Evolutionary conservation across 2,888 invertebrate species (phyloP), one percentile per base, ranked within the genome.

Genomic region (Yponomeuta evonymella): DNA sequence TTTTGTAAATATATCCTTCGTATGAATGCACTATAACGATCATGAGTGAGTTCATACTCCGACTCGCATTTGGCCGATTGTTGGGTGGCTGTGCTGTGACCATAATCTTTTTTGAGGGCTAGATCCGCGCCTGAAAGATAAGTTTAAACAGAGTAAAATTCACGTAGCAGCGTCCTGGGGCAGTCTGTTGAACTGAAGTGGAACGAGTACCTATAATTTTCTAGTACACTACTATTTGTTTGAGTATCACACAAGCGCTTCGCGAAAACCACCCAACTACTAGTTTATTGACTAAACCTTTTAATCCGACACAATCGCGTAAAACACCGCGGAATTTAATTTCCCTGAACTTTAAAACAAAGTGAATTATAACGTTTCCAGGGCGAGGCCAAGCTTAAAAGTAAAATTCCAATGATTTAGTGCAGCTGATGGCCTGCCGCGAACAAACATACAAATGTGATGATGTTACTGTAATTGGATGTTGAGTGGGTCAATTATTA

Each of bases 381-480:
- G 51, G 51, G 51, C 51, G 51, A 58, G 15, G 51, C 51, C 4
- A 58, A 63, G 64, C 64, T 64, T 64, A 64, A 64, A 64, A 64
- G 64, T 64, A 30, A 64, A 64, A 64, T 30, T 29, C 64, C 29
- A 10, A 30, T 64, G 64, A 64, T 64, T 64, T 64, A 64, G 30
- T 29, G 64, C 64, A 58, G 3, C 51, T 15, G 51, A 64, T 11
- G 64, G 29, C 23, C 23, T 64, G 23, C 8, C 29, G 29, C 64
- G 64, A 30, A 23, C 64, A 64, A 30, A 23, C 1, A 1, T 43
- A 8, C 43, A 43, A 43, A 23, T 11, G 4, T 64, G 10, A 30
- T 8, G 64, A 64, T 29, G 3, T 30, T 23, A 23, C 23, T 23
- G 0, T 23, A 23, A 23, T 23, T 23, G 23, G 23, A 23, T 23